These are phyloP conservation scores for Homarus americanus DNA, from an alignment of 1,140 invertebrate genomes.

Conservation along the genomic window DNA sequence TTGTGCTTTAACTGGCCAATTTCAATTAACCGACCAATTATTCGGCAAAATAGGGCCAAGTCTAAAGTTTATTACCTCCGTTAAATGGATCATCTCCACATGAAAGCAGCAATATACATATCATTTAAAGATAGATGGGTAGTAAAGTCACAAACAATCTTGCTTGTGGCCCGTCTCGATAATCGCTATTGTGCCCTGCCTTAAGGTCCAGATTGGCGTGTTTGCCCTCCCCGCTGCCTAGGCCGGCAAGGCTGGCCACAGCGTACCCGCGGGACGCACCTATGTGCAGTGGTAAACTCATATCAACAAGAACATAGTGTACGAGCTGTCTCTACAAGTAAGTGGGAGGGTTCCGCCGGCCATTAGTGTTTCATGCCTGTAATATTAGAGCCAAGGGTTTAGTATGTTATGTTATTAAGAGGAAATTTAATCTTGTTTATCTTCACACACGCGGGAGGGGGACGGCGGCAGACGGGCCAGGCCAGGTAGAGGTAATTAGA, in stretches of 20 bases:
- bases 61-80: conserved; percentile 64
- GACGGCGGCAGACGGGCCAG: too few relatives aligned
- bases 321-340: conserved; percentile 24
- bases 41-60: conserved; percentile 66
- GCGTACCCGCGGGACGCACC: conserved; percentile 19
- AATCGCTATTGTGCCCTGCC: not conserved
- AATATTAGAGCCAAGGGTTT: conserved; percentile 13
- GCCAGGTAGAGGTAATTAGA: too few relatives aligned
- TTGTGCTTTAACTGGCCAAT: conserved; percentile 59
- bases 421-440: conserved; percentile 29
- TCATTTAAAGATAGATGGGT: conserved; percentile 49
- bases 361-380: conserved; percentile 32
- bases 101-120: conserved; percentile 68
- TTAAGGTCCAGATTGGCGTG: conserved; percentile 4
- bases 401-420: conserved; percentile 25
- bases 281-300: conserved; percentile 21
- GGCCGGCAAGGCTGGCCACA: not conserved
- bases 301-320: conserved; percentile 33
- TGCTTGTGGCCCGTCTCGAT: not conserved
- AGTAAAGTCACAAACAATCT: conserved; percentile 17
- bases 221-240: not conserved
- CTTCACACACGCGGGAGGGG: too few relatives aligned
- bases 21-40: conserved; percentile 68
- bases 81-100: conserved; percentile 66
- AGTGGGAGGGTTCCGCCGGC: conserved; percentile 19